Evolutionary conservation across 2,888 invertebrate genomes (phyloP), one percentile per base, ranked within the genome.

Genomic region (Callinectes sapidus): DNA sequence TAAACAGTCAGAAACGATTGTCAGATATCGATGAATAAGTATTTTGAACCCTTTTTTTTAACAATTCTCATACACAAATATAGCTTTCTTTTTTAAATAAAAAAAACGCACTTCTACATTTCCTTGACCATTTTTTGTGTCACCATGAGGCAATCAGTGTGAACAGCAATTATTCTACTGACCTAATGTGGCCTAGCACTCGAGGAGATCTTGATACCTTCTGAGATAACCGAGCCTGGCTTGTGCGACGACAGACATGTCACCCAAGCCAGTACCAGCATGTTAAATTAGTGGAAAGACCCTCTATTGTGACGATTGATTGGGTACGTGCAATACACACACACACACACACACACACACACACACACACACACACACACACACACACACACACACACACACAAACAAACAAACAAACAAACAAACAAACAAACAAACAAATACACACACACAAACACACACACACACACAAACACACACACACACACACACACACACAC

Each of bases 281-380:
- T 48, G 48, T 48, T 5, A 6, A 48, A 5, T 48, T 48, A 48
- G 10, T 48, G 8, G 10, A 48, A 48, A 6, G 48, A 48, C 48
- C 48, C 3, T 48, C 48, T 48, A 0, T 48, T 48, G 48, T 48
- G 10, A 48, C 48, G 3, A 48, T 48, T 48, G 10, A 8, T 48
- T 48, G 48, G 8, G 0, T 48, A 48, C 3, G 8, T 48, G 48
- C 48, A 10, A 5, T 39, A 89, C 8, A n/a, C n/a, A 87, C 48
- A 48, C 77, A 81, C 42, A 81, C 77, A 90, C 54, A 66, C 89
- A 61, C 71, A 88, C 88, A 88, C 55, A 88, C 55, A 88, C 48
- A 88, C 55, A 88, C 55, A 88, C 32, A 54, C 55, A 88, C 48
- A 88, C 55, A 88, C 32, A 88, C 71, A 71, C 71, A 71, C 71